Conservation (phyloP, 2,888 invertebrate species). For the Hemicrepidius hirtus region DNA sequence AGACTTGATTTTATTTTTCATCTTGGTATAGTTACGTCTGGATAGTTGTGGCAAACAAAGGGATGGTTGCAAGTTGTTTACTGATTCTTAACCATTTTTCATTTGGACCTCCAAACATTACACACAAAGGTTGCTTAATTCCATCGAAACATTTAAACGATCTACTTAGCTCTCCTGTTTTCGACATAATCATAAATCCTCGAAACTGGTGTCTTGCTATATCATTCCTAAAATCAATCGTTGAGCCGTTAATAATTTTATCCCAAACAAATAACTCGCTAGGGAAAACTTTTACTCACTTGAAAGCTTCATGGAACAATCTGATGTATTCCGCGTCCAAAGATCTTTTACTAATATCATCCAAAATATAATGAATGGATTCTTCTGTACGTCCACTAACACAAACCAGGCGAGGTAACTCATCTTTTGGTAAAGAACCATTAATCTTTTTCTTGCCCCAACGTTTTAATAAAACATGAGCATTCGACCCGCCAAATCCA, state of each 20-base stretch:
- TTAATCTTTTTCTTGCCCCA: slow-evolving; percentile 78
- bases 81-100: slow-evolving; percentile 31
- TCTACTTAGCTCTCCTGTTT: slow-evolving; percentile 42
- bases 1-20: not conserved
- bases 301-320: slow-evolving; percentile 64
- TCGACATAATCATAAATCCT: slow-evolving; percentile 39
- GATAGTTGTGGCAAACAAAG: slow-evolving; percentile 83
- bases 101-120: slow-evolving; percentile 21
- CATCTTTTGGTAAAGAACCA: slow-evolving; percentile 76
- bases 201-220: slow-evolving; percentile 31
- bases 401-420: slow-evolving; percentile 82
- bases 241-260: no score
- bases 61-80: slow-evolving; percentile 79
- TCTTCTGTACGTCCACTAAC: slow-evolving; percentile 88
- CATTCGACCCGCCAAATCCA: slow-evolving; percentile 94
- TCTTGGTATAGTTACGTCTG: slow-evolving; percentile 69
- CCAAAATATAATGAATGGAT: slow-evolving; percentile 79
- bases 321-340: slow-evolving; percentile 76
- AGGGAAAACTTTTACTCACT: no score
- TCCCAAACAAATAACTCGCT: no score
- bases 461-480: slow-evolving; percentile 81
- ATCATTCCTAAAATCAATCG: slow-evolving; percentile 34
- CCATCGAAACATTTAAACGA: slow-evolving; percentile 15
- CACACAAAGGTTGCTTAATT: slow-evolving; percentile 4
- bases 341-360: slow-evolving; percentile 77